Evolutionary conservation across 2,113 vertebrate genomes (phyloP).

Genomic region (Dromiciops gliroides): DNA sequence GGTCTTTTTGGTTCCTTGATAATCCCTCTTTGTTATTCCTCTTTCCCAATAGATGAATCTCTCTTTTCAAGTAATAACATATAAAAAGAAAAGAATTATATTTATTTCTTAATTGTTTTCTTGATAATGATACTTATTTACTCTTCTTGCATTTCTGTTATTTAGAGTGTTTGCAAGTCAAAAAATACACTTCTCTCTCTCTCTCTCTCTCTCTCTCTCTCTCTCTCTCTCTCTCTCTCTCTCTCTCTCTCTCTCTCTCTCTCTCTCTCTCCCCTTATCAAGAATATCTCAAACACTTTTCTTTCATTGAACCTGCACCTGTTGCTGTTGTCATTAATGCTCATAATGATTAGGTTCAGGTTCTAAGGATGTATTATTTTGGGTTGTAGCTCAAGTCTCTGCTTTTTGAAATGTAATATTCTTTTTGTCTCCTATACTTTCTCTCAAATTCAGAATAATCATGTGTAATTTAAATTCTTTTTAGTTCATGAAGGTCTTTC

Average conservation of each 20-base stretch:
- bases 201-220: too few species aligned
- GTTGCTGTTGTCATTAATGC: not conserved
- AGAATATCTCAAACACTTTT: not conserved
- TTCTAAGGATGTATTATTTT: not conserved
- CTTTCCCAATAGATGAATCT: not conserved
- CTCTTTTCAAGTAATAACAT: not conserved
- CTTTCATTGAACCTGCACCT: not conserved
- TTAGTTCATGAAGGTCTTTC: not conserved
- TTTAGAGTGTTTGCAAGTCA: not conserved
- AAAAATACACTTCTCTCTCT: not conserved
- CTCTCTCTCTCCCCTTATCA: too few species aligned
- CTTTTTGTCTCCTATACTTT: not conserved
- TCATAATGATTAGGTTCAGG: not conserved
- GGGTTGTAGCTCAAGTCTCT: not conserved
- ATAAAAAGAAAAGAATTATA: not conserved
- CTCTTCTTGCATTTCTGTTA: not conserved
- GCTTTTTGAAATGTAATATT: not conserved
- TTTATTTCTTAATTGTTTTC: not conserved
- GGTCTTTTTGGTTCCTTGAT: not conserved
- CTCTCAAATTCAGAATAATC: not conserved
- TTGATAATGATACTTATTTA: not conserved
- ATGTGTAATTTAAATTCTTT: not conserved
- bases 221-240: too few species aligned
- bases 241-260: too few species aligned
- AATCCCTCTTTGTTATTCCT: not conserved